These are phyloP conservation scores for Tragelaphus imberbis DNA, from an alignment of 2,113 vertebrate genomes.

Conservation along the genomic window DNA sequence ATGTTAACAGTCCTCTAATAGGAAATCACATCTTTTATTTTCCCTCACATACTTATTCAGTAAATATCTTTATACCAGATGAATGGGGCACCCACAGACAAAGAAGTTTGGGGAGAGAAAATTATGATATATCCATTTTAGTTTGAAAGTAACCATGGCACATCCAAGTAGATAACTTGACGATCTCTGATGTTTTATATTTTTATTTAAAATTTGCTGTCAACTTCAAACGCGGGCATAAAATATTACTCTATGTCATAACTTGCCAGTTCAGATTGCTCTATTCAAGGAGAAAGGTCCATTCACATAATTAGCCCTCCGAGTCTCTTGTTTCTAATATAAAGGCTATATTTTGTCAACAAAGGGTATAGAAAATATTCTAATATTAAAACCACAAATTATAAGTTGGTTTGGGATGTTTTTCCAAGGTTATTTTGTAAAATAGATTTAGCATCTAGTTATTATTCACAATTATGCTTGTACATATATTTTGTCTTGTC, in stretches of 20 bases:
- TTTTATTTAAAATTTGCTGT: background rate
- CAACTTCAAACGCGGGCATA: background rate
- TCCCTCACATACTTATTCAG: background rate
- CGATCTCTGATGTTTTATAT: background rate
- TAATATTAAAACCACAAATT: background rate
- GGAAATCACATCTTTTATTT: background rate
- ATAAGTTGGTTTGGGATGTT: background rate
- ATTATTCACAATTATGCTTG: background rate
- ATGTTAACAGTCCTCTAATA: background rate
- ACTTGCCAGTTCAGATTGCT: background rate
- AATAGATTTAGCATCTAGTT: background rate
- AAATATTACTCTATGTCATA: background rate
- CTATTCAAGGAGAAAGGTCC: background rate
- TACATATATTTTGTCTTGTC: background rate
- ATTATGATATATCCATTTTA: background rate
- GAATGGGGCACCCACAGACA: background rate
- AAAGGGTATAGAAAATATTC: background rate
- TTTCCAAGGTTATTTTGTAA: background rate
- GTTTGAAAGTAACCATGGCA: background rate
- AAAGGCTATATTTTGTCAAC: background rate
- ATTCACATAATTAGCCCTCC: background rate
- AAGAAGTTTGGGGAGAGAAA: background rate
- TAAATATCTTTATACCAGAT: background rate
- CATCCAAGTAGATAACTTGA: background rate
- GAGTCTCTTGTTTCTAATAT: background rate